Conservation (phyloP, 2,888 invertebrate genomes). For the Ptychoptera albimana region DNA sequence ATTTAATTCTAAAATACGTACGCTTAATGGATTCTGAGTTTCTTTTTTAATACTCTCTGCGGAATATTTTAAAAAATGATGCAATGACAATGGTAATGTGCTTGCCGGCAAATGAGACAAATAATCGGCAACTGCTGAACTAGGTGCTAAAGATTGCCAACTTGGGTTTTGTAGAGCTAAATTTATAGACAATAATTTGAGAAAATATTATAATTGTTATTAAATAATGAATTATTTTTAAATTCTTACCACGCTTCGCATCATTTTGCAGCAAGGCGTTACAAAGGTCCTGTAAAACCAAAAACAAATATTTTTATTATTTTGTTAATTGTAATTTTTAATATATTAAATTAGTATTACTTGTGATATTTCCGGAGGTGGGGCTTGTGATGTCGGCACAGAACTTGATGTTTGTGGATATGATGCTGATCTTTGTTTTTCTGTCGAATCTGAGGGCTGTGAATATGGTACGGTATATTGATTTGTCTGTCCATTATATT, state of each 20-base stretch:
- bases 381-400: conserved; percentile 18
- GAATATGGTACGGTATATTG: conserved; percentile 11
- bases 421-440: conserved; percentile 8
- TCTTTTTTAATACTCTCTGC: conserved; percentile 63
- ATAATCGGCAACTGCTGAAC: conserved; percentile 72
- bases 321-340: not conserved
- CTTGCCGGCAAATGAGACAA: conserved; percentile 61
- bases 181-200: not conserved
- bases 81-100: conserved; percentile 58
- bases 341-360: not conserved
- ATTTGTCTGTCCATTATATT: conserved; percentile 32
- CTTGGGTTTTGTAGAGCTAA: conserved; percentile 27
- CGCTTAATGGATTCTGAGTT: conserved; percentile 31
- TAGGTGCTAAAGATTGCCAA: conserved; percentile 38
- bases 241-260: conserved; percentile 19
- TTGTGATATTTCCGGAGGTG: conserved; percentile 28
- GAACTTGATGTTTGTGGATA: conserved; percentile 19
- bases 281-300: conserved; percentile 19
- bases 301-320: not conserved
- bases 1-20: conserved; percentile 13
- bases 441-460: conserved; percentile 4
- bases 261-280: conserved; percentile 29
- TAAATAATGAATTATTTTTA: conserved; percentile 1
- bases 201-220: not conserved
- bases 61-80: conserved; percentile 72